Percentiles rank a stretch among this genome's conserved stretches.
These are phyloP conservation scores for Erythrocercus mccallii DNA, from an alignment of 2,113 vertebrate species.

Conservation along the genomic window DNA sequence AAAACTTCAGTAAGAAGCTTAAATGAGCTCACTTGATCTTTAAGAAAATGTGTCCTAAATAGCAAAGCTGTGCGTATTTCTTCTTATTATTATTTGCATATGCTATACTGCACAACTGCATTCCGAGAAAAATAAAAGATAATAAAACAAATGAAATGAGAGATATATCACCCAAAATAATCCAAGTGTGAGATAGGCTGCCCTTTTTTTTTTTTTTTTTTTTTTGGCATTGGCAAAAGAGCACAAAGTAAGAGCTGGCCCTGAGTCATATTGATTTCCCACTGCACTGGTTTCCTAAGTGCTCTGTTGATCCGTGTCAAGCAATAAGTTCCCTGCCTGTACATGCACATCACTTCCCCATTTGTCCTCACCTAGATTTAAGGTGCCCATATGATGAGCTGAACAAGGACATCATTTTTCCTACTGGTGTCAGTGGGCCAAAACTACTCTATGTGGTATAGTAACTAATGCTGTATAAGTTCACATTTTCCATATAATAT, in stretches of 20 bases:
- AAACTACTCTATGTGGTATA: conserved; percentile 51
- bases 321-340: conserved; percentile 85
- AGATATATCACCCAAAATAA: conserved; percentile 70
- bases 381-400: conserved; percentile 85
- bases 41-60: conserved; percentile 51
- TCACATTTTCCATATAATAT: conserved; percentile 5
- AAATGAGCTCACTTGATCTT: conserved; percentile 55
- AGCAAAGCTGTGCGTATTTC: conserved; percentile 42
- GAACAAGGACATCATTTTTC: conserved; percentile 86
- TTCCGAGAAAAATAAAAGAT: conserved; percentile 69
- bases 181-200: conserved; percentile 66
- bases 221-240: conserved; percentile 71
- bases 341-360: conserved; percentile 80
- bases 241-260: conserved; percentile 75
- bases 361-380: conserved; percentile 87
- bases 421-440: conserved; percentile 75
- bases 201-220: conserved; percentile 2
- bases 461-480: conserved; percentile 34
- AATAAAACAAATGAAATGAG: conserved; percentile 74
- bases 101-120: conserved; percentile 57
- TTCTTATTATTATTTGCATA: conserved; percentile 63
- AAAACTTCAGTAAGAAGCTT: conserved; percentile 50
- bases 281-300: conserved; percentile 84
- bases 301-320: conserved; percentile 85
- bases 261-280: conserved; percentile 85